These are phyloP conservation scores for Erethizon dorsatum DNA, from an alignment of 2,797 vertebrate species.

Conservation along the genomic window DNA sequence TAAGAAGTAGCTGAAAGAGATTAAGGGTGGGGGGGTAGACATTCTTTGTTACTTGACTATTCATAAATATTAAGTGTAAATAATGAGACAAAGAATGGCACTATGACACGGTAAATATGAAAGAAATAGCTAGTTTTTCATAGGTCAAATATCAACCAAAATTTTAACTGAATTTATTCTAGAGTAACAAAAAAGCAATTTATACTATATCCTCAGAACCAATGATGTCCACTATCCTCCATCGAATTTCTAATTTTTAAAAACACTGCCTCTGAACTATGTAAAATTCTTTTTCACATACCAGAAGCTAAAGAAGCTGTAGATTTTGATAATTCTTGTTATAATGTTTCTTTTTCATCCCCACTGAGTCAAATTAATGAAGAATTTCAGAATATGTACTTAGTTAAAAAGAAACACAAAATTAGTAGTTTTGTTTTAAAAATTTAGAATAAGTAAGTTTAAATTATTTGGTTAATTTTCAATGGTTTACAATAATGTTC, in stretches of 20 bases:
- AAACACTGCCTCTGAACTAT: neutral
- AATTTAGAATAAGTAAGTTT: slow-evolving; percentile 54
- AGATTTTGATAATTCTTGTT: slow-evolving; percentile 54
- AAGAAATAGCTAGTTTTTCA: slow-evolving; percentile 1
- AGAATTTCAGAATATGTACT: neutral
- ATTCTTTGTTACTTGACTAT: slow-evolving; percentile 53
- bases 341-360: slow-evolving; percentile 48
- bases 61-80: slow-evolving; percentile 48
- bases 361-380: slow-evolving; percentile 32
- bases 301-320: neutral
- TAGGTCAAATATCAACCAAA: slow-evolving; percentile 33
- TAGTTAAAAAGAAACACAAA: slow-evolving; percentile 27
- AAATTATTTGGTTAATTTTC: slow-evolving; percentile 54
- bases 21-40: slow-evolving; percentile 50
- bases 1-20: slow-evolving; percentile 94
- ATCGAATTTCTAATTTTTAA: slow-evolving; percentile 23
- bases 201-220: neutral
- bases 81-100: slow-evolving; percentile 48
- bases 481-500: neutral
- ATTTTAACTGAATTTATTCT: slow-evolving; percentile 52
- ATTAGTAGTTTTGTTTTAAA: slow-evolving; percentile 46
- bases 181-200: slow-evolving; percentile 38
- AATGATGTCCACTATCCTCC: slow-evolving; percentile 5
- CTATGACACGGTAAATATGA: neutral
- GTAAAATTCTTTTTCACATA: neutral